Base-by-base conservation (phyloP, 2,888 invertebrate genomes). In the Dimorphilus gyrociliatus region DNA sequence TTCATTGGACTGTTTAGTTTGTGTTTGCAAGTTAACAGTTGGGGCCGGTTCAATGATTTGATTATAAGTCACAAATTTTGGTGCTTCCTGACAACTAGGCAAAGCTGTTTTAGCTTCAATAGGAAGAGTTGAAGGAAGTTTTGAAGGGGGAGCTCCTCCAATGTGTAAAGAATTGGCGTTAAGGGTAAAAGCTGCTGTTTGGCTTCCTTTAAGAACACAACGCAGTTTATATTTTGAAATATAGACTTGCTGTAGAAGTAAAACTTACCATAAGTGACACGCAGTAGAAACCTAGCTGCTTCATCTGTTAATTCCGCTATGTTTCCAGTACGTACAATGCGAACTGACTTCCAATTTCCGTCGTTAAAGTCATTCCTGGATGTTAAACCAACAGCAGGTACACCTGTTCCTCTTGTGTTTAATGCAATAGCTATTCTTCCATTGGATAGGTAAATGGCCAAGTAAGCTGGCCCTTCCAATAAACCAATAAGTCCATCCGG, bases 401-500 rank as follows among this genome's bases (percentile, higher is more conserved):
- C n/a, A n/a, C n/a, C n/a, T n/a, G n/a, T 29, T 23, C 42, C 43
- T 33, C 35, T 40, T 2, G 44, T 44, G 25, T 44, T 44, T 7
- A 44, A 29, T 3, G 38, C 40, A 7, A 44, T 33, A 6, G 31
- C 37, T 1, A 44, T 33, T 5, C 23, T 23, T 6, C 44, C 44
- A 13, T 23, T 16, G 6, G 13, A 13, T 18, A 44, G 12, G 27
- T 28, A 44, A n/a, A 37, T 29, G 2, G 27, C 17, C 19, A 44
- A 31, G 21, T 41, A 42, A 12, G 44, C 44, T 2, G 44, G 44
- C 3, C 42, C 42, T 5, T 42, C 44, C 12, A 42, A 30, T n/a
- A n/a, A n/a, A n/a, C n/a, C n/a, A n/a, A n/a, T n/a, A n/a, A n/a
- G n/a, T n/a, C n/a, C n/a, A n/a, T n/a, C n/a, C n/a, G n/a, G n/a